Evolutionary conservation across 2,888 invertebrate species (phyloP), one percentile per base, ranked within the genome.

Genomic region (Drosophila niveifrons): DNA sequence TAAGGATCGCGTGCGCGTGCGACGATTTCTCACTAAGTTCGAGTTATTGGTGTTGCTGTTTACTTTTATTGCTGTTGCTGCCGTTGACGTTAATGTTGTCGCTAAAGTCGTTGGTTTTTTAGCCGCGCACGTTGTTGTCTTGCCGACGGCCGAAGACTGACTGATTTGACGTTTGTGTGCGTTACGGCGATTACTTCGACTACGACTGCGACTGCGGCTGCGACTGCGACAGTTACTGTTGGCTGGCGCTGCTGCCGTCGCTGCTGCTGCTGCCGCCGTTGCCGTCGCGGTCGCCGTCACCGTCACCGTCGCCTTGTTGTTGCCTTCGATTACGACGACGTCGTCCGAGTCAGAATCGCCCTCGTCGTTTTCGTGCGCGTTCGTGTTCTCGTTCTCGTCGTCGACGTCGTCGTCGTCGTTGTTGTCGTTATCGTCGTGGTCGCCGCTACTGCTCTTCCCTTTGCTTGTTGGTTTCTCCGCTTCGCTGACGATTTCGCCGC

Each of bases 121-220:
- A 87, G 89, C 86, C 89, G 80, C 83, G 83, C 86, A 89, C 90
- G 91, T 90, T 90, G 90, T 86, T 91, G 81, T 89, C 91, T 91
- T 91, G 81, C 84, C 91, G 91, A 90, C 91, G 91, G 91, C 90
- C 90, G 88, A 80, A 80, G 90, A 90, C 85, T 90, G 91, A 91
- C 89, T 91, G 90, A 87, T 89, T 88, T 91, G 88, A 78, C 81
- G 80, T 66, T 86, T 82, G 68, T 80, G 86, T 69, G 76, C 72
- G 80, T 77, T 88, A 68, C 87, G 83, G 75, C 86, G 82, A 74
- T 69, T 83, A 72, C 88, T 73, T 48, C 88, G 90, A 81, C 83
- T 87, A 63, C 83, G 80, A 83, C 82, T 79, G 55, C 74, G 63
- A 59, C 66, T 64, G 58, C 56, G 73, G 29, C 56, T 65, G 52